Conservation (phyloP, 2,797 vertebrate genomes). For the Xenopus petersii region DNA sequence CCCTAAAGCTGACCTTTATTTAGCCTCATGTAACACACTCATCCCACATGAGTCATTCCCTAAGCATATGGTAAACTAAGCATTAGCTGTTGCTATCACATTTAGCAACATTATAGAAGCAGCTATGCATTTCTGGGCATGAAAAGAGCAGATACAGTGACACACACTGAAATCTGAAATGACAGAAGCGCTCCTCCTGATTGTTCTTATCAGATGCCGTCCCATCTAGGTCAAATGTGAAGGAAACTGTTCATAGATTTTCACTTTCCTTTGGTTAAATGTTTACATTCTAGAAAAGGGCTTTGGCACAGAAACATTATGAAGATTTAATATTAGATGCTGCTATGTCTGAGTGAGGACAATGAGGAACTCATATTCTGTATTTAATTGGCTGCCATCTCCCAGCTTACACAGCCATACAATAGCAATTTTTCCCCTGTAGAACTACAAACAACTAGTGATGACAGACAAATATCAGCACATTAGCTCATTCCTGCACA, state of each 20-base stretch:
- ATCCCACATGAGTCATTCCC: neutral
- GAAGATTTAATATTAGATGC: neutral
- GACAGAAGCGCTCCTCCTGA: neutral
- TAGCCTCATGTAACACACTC: conserved; percentile 1
- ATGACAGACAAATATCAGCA: too few relatives aligned
- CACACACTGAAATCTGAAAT: neutral
- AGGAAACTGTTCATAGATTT: neutral
- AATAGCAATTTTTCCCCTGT: too few relatives aligned
- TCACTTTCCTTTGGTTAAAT: neutral
- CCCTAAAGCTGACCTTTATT: neutral
- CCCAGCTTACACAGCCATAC: too few relatives aligned
- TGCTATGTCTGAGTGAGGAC: neutral
- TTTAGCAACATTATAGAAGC: conserved; percentile 15
- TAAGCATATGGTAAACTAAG: conserved; percentile 2
- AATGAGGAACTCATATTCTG: too few relatives aligned
- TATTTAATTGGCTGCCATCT: too few relatives aligned
- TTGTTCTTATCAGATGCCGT: neutral
- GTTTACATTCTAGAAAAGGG: neutral
- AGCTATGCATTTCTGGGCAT: neutral
- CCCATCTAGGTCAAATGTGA: neutral
- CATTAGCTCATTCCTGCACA: too few relatives aligned
- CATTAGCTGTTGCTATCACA: conserved; percentile 10
- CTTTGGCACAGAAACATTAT: neutral
- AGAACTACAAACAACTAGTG: too few relatives aligned
- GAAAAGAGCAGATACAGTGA: neutral